Evolutionary conservation across 2,888 invertebrate genomes (phyloP), one percentile per base, ranked within the genome.

Genomic region (Cheilosia vernalis): DNA sequence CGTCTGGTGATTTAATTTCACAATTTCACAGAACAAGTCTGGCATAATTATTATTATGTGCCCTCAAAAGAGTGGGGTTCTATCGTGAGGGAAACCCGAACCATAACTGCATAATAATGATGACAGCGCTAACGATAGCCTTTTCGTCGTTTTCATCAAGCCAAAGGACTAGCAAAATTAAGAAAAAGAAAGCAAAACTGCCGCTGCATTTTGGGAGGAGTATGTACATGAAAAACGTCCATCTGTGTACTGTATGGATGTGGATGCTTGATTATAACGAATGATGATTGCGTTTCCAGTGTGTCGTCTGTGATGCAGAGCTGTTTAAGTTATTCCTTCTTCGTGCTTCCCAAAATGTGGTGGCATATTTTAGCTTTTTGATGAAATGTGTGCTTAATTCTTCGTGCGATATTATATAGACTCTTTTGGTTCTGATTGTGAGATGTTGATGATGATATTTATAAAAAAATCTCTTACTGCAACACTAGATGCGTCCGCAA

Each of bases 271-370:
- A 77, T 77, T 77, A 69, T 67, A 77, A 77, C 61, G 69, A 69
- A 77, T 77, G 69, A 77, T 69, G 77, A 77, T 77, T 69, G 67
- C 47, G 61, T 67, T 77, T 77, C 53, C 60, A 53, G 44, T 44
- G 53, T 61, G 37, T 69, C 61, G 44, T 77, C 53, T 61, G 47
- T 33, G 77, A 53, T 69, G 67, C 53, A 61, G 13, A 33, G 69
- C 61, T 42, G 58, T 40, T 76, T 17, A 53, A 60, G 51, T 77
- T 44, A 17, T 67, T 53, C 40, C 13, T n/a, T 42, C 40, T 67
- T 42, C 21, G 37, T 30, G n/a, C 30, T 58, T 1, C 13, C 6
- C 27, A 2, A 24, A 13, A 44, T 15, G 5, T 51, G 47, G 24
- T 9, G 51, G 58, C 76, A 58, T 47, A 77, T 69, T 60, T 66